phyloP scores from a whole-genome alignment of 1,140 invertebrate genomes.

The Drosophila hydei region DNA sequence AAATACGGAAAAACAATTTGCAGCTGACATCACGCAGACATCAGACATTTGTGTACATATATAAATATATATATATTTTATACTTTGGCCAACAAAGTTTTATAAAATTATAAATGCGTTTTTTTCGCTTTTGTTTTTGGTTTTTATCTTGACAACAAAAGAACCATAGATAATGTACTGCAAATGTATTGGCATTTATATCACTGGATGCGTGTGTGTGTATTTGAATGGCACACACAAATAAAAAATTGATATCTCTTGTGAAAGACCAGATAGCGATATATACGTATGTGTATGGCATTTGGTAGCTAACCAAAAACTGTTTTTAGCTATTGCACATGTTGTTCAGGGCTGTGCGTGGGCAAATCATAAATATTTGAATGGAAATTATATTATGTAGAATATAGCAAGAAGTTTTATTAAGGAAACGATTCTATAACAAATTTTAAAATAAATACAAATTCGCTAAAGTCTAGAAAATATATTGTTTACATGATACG shows the following conservation, averaged over 20 bases:
- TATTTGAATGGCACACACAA: not conserved
- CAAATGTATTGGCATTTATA: slow-evolving; percentile 32
- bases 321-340: slow-evolving; percentile 15
- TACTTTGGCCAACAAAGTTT: not conserved
- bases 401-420: not conserved
- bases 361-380: slow-evolving; percentile 8
- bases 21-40: slow-evolving; percentile 69
- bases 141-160: slow-evolving; percentile 57
- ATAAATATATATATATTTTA: slow-evolving; percentile 8
- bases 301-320: slow-evolving; percentile 19
- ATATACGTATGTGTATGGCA: slow-evolving; percentile 18
- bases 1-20: slow-evolving; percentile 79
- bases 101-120: slow-evolving; percentile 42
- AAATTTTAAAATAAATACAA: not conserved
- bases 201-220: slow-evolving; percentile 8
- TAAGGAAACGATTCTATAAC: not conserved
- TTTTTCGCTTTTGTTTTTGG: slow-evolving; percentile 33
- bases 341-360: slow-evolving; percentile 6
- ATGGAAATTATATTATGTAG: not conserved
- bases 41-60: not conserved
- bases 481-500: too few relatives aligned
- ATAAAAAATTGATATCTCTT: slow-evolving; percentile 17
- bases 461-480: not conserved
- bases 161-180: slow-evolving; percentile 58
- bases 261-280: slow-evolving; percentile 49